These are phyloP conservation scores for Napeogenes sylphis DNA, from an alignment of 2,888 invertebrate species.

Conservation along the genomic window DNA sequence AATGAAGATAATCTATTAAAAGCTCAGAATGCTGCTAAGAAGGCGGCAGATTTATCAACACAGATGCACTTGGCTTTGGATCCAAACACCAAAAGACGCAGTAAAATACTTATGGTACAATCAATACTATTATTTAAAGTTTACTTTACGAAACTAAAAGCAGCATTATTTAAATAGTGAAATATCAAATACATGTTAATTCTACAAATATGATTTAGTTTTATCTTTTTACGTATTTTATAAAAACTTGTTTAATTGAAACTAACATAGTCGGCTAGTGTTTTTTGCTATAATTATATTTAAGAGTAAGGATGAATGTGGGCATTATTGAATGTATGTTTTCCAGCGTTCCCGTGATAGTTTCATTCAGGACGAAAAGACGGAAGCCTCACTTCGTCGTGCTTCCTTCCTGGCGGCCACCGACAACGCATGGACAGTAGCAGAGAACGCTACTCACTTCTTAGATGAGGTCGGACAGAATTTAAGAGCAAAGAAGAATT, in stretches of 20 bases:
- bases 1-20: conserved; percentile 32
- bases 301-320: too few relatives aligned
- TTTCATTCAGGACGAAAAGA: conserved; percentile 56
- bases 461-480: conserved; percentile 36
- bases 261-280: neutral
- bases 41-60: conserved; percentile 56
- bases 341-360: conserved; percentile 54
- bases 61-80: conserved; percentile 58
- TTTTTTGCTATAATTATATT: conserved; percentile 1
- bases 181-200: too few relatives aligned
- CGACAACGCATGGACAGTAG: conserved; percentile 39
- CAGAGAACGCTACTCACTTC: conserved; percentile 36
- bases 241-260: too few relatives aligned
- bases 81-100: conserved; percentile 45
- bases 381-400: conserved; percentile 46
- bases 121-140: neutral
- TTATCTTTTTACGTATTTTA: too few relatives aligned
- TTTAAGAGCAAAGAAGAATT: too few relatives aligned
- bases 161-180: too few relatives aligned
- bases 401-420: conserved; percentile 54
- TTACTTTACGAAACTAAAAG: too few relatives aligned
- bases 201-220: too few relatives aligned
- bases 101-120: conserved; percentile 45
- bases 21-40: conserved; percentile 52
- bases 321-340: conserved; percentile 16